Conservation (phyloP, 2,113 vertebrate genomes). For the Monarcha castaneiventris region DNA sequence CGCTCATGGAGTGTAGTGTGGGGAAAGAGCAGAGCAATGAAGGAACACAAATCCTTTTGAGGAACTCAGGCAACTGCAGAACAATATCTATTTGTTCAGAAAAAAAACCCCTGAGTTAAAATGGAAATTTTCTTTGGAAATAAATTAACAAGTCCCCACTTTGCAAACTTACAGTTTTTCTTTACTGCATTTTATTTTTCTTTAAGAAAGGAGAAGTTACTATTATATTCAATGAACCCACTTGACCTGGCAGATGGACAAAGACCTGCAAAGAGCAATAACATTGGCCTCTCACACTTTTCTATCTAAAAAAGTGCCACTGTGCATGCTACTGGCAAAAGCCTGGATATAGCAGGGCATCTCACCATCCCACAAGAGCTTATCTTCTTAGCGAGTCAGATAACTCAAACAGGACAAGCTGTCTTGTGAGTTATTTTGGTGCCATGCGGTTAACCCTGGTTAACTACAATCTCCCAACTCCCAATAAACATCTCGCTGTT, state of each 20-base stretch:
- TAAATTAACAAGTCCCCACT: neutral
- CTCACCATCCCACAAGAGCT: too few relatives aligned
- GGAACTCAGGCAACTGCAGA: neutral
- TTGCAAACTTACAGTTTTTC: neutral
- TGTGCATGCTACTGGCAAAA: neutral
- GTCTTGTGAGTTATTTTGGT: too few relatives aligned
- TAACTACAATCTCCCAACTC: too few relatives aligned
- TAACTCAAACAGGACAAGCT: too few relatives aligned
- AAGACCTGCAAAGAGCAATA: neutral
- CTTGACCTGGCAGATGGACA: neutral
- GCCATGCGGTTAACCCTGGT: too few relatives aligned
- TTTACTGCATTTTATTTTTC: neutral
- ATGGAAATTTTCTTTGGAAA: neutral
- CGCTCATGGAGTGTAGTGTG: accelerated
- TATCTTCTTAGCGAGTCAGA: too few relatives aligned
- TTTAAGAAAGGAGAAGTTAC: neutral
- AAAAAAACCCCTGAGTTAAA: neutral
- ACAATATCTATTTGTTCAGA: neutral
- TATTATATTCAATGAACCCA: neutral
- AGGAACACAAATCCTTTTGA: neutral
- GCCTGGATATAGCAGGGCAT: neutral
- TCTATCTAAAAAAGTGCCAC: neutral
- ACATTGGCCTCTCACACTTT: neutral
- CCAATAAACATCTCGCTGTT: too few relatives aligned
- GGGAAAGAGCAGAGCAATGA: neutral